Conservation (phyloP, 2,113 vertebrate genomes). For the Ailurus styani region DNA sequence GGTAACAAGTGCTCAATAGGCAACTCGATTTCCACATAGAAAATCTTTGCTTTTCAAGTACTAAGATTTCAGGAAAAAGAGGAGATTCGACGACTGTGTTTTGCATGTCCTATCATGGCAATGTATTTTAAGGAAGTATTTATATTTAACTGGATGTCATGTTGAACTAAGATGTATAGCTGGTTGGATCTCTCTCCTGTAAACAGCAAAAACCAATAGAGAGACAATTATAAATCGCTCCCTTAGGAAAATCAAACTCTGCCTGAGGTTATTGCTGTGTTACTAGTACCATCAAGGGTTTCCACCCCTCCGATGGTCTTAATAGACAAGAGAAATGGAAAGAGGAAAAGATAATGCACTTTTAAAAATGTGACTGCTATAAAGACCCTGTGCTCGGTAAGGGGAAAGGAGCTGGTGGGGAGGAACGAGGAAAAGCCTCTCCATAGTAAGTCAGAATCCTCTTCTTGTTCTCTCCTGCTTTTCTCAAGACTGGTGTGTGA, state of each 20-base stretch:
- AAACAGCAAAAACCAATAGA: constrained; percentile 42
- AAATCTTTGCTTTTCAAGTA: constrained; percentile 3
- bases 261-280: background rate
- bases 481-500: background rate
- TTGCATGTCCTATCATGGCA: background rate
- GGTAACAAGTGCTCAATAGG: background rate
- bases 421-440: background rate
- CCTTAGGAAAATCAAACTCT: background rate
- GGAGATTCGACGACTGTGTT: background rate
- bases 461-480: background rate
- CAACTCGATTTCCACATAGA: background rate
- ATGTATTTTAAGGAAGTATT: constrained; percentile 35
- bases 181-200: background rate
- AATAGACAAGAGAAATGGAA: background rate
- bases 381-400: background rate
- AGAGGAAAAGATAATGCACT: background rate
- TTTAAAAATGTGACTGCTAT: background rate
- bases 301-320: background rate
- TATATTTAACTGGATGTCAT: background rate
- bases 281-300: background rate
- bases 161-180: background rate
- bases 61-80: constrained; percentile 9
- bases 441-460: background rate
- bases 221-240: constrained; percentile 16
- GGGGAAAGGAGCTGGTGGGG: background rate